These are phyloP conservation scores for Cariama cristata DNA, from an alignment of 2,113 vertebrate genomes.

Conservation along the genomic window DNA sequence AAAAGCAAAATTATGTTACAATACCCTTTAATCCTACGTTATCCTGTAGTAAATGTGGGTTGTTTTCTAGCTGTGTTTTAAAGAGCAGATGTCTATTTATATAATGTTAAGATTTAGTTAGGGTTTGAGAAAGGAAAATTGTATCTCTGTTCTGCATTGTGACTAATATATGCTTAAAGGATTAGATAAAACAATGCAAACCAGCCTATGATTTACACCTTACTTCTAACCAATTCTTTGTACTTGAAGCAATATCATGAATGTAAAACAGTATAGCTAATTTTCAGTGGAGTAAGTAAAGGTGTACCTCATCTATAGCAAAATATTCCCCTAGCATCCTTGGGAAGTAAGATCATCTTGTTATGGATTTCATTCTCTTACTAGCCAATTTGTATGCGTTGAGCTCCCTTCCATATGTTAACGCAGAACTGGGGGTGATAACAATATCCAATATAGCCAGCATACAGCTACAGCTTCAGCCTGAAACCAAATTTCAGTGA, in stretches of 20 bases:
- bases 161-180: conserved; percentile 66
- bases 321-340: conserved; percentile 52
- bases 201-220: conserved; percentile 68
- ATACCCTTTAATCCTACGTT: conserved; percentile 55
- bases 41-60: conserved; percentile 53
- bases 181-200: conserved; percentile 69
- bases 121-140: conserved; percentile 68
- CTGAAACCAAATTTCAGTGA: conserved; percentile 41
- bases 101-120: conserved; percentile 74
- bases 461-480: conserved; percentile 7
- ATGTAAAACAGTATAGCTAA: conserved; percentile 39
- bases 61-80: conserved; percentile 66
- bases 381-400: neutral
- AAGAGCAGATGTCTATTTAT: conserved; percentile 77
- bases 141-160: conserved; percentile 60
- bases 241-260: conserved; percentile 45
- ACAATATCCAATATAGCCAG: neutral
- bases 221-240: conserved; percentile 40
- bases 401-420: conserved; percentile 21
- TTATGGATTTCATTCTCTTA: conserved; percentile 10
- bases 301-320: conserved; percentile 13
- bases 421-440: conserved; percentile 21
- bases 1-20: conserved; percentile 58
- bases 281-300: conserved; percentile 50
- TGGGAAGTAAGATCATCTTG: conserved; percentile 6